These are phyloP conservation scores for Xanthorhoe designata DNA, from an alignment of 2,888 invertebrate species.

Conservation along the genomic window DNA sequence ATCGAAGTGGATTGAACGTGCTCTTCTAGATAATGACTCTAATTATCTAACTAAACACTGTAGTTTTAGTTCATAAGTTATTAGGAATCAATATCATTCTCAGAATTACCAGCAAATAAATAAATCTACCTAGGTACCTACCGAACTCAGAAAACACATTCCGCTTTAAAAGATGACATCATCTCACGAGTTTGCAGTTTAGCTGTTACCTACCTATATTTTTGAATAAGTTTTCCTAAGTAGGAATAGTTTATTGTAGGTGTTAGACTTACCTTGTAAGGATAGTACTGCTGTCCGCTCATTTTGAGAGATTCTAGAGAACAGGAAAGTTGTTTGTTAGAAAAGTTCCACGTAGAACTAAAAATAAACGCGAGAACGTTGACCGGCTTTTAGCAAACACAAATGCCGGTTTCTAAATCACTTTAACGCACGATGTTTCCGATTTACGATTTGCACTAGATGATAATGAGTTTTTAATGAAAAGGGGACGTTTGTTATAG, in stretches of 20 bases:
- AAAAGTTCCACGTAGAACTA: conserved; percentile 58
- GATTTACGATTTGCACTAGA: conserved; percentile 25
- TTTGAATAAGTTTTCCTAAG: neutral
- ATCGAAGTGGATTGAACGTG: too few relatives aligned
- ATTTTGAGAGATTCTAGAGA: conserved; percentile 84
- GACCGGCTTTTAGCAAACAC: conserved; percentile 61
- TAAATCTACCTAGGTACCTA: conserved; percentile 20
- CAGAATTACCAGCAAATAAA: conserved; percentile 6
- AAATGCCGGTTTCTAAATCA: conserved; percentile 45
- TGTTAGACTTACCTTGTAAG: conserved; percentile 90
- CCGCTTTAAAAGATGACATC: conserved; percentile 74
- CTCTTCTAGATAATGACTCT: too few relatives aligned
- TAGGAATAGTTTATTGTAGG: conserved; percentile 48
- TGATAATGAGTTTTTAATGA: conserved; percentile 22
- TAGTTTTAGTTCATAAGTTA: too few relatives aligned
- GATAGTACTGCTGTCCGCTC: conserved; percentile 94
- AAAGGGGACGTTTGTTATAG: conserved; percentile 12
- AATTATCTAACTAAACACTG: too few relatives aligned
- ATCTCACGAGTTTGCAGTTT: conserved; percentile 70
- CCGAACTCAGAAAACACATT: conserved; percentile 48
- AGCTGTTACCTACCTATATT: conserved; percentile 33
- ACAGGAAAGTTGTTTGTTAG: conserved; percentile 56
- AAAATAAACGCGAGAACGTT: conserved; percentile 65
- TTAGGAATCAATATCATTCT: neutral
- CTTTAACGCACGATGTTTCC: conserved; percentile 15